A percentile compares a stretch with the other conserved stretches of the same genome.
Evolutionary conservation across 2,113 vertebrate species (phyloP).

Genomic region (Phainopepla nitens): DNA sequence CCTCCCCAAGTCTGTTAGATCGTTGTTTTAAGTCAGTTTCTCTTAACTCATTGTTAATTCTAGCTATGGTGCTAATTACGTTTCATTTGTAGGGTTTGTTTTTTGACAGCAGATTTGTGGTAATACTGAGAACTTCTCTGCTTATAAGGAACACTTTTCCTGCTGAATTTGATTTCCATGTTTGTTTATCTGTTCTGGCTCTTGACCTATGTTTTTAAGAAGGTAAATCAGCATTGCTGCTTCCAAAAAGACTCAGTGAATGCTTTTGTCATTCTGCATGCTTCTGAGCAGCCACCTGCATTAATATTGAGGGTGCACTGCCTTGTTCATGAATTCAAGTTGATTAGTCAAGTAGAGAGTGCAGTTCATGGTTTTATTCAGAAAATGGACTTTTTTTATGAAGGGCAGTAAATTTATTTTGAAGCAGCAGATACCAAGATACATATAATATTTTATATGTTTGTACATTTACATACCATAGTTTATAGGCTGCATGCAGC

Average conservation of each 20-base stretch:
- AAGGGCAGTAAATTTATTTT: background rate
- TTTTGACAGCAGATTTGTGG: background rate
- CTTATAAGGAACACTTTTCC: background rate
- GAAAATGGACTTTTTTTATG: background rate
- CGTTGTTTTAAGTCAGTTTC: background rate
- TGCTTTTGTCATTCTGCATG: conserved; percentile 11
- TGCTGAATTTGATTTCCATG: background rate
- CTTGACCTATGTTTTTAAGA: background rate
- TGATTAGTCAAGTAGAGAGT: background rate
- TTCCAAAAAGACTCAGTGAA: conserved; percentile 3
- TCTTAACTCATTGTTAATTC: conserved; percentile 20
- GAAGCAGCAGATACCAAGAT: background rate
- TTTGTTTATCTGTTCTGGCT: conserved; percentile 1
- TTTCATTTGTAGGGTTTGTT: background rate
- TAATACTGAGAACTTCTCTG: background rate
- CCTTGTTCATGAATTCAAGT: background rate
- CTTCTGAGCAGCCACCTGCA: conserved; percentile 19
- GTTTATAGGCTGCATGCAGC: background rate
- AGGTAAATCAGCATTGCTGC: conserved; percentile 11
- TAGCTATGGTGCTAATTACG: background rate
- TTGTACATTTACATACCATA: background rate
- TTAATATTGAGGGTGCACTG: background rate
- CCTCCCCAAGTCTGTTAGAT: background rate
- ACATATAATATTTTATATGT: background rate
- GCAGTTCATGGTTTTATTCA: background rate